Evolutionary conservation across 2,797 vertebrate species (phyloP), one percentile per base, ranked within the genome.

Genomic region (Eulemur coronatus): DNA sequence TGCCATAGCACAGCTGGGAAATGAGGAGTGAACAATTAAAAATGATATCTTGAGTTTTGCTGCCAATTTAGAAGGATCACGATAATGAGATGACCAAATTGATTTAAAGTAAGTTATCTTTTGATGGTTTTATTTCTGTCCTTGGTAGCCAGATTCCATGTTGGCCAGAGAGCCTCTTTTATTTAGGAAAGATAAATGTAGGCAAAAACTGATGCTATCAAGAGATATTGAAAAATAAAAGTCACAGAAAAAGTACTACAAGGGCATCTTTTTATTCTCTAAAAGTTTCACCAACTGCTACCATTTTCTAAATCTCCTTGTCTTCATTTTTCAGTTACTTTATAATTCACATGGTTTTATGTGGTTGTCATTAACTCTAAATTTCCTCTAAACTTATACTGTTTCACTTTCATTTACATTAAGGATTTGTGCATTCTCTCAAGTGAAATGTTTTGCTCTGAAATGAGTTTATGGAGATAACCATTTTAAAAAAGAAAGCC

Each of bases 401-500:
- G 18, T 81, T 88, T 80, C 15, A 20, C 13, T 70, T 78, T 87
- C 57, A 38, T 67, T 84, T n/a, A 87, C 12, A 24, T n/a, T 63
- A 69, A 86, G 12, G 24, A 75, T 88, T 84, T 92, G 26, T 96
- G 43, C 82, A 13, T 84, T 94, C 26, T 93, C 59, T 46, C 52
- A 87, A 75, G 46, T 92, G 65, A 80, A 95, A 84, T 89, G 69
- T 63, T 86, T 79, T 87, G 17, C 41, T 95, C 41, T 84, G 5
- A 69, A 91, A 38, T 76, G 15, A 95, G 52, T 13, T 57, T 84
- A 75, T 59, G 24, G 41, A 90, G 35, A 59, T 52, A 91, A 48
- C 38, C 28, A 17, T 84, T 90, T 95, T 57, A 50, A 61, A 96
- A 94, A 92, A 85, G 35, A 82, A 94, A 91, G 28, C 14, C 55